Conservation (phyloP, 2,888 invertebrate species). For the Melitaea athalia region DNA sequence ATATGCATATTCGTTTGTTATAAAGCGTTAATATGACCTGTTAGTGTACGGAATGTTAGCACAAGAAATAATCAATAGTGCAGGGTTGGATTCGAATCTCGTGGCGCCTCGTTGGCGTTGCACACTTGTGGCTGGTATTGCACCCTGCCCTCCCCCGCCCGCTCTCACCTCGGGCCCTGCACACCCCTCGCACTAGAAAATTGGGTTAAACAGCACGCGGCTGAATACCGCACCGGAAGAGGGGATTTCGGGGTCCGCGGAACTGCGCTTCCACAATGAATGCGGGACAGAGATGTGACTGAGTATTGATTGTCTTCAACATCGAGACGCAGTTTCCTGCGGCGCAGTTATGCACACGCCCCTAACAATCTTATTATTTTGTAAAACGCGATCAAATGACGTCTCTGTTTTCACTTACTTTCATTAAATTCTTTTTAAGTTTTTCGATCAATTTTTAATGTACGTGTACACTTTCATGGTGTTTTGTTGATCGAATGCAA, state of each 20-base stretch:
- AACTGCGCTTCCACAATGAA: conserved; percentile 76
- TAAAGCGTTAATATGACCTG: conserved; percentile 22
- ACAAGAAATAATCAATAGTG: conserved; percentile 74
- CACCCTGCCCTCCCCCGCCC: conserved; percentile 49
- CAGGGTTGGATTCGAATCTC: conserved; percentile 68
- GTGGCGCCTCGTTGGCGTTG: conserved; percentile 66
- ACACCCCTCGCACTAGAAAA: conserved; percentile 76
- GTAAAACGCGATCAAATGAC: conserved; percentile 3
- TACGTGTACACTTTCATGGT: not conserved
- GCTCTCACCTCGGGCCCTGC: conserved; percentile 61
- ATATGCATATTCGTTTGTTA: not conserved
- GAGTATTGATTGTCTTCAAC: conserved; percentile 77
- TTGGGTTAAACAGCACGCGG: conserved; percentile 80
- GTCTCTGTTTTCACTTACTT: not conserved
- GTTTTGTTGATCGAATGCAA: not conserved
- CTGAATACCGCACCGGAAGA: conserved; percentile 74
- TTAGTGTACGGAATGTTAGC: conserved; percentile 44
- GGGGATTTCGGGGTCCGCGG: conserved; percentile 75
- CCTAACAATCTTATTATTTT: conserved; percentile 26
- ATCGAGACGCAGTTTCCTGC: conserved; percentile 62
- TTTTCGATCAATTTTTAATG: not conserved
- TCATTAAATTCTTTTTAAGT: not conserved
- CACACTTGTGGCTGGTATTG: conserved; percentile 74
- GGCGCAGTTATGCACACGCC: conserved; percentile 47
- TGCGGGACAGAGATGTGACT: conserved; percentile 77